phyloP scores from a whole-genome alignment of 1,140 invertebrate species.

The Sinonovacula constricta region DNA sequence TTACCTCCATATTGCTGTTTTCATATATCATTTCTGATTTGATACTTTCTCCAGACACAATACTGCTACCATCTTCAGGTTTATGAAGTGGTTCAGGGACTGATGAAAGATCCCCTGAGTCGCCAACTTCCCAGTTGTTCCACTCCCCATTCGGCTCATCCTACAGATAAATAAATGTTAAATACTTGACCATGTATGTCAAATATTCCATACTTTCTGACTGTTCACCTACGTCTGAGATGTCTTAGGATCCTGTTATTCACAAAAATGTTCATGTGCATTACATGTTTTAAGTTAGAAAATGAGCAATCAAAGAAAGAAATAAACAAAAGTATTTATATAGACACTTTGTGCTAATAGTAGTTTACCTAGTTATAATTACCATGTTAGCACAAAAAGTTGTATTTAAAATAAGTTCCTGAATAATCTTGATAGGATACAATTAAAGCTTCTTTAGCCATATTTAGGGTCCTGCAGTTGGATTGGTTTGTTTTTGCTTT shows the following conservation, averaged over 20 bases:
- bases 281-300: background rate
- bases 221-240: too few relatives aligned
- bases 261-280: background rate
- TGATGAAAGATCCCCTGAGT: slow-evolving; percentile 48
- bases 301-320: background rate
- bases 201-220: background rate
- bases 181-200: background rate
- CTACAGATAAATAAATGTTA: background rate
- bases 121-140: slow-evolving; percentile 55
- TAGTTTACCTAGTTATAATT: too few relatives aligned
- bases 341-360: too few relatives aligned
- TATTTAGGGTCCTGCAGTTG: too few relatives aligned
- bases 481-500: too few relatives aligned
- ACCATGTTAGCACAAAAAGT: too few relatives aligned
- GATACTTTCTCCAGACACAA: slow-evolving; percentile 30
- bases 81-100: slow-evolving; percentile 49
- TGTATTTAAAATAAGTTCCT: too few relatives aligned
- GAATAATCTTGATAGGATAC: too few relatives aligned
- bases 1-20: slow-evolving; percentile 65
- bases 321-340: background rate
- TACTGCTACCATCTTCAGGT: slow-evolving; percentile 54
- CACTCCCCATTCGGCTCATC: slow-evolving; percentile 46
- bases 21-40: slow-evolving; percentile 66
- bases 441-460: too few relatives aligned
- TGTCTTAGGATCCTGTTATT: background rate